Evolutionary conservation across 2,113 vertebrate genomes (phyloP).

Genomic region (Pongo pygmaeus): DNA sequence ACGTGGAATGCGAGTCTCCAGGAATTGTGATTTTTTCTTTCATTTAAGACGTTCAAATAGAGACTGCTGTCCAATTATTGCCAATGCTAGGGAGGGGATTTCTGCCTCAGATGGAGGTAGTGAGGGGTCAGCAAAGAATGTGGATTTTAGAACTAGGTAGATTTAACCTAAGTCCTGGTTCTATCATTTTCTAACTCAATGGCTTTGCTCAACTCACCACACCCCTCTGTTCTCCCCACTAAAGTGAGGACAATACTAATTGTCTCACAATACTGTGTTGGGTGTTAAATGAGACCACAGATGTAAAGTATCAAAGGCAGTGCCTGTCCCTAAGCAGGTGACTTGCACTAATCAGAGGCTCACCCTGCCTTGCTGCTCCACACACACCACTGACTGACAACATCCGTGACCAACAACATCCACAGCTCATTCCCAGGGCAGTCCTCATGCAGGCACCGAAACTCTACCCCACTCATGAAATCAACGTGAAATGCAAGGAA

Average conservation of each 20-base stretch:
- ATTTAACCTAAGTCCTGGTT: neutral
- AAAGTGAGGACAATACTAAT: neutral
- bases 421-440: too few relatives aligned
- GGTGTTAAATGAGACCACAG: neutral
- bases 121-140: fast-evolving
- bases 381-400: fast-evolving
- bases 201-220: neutral
- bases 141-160: neutral
- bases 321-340: neutral
- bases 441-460: fast-evolving
- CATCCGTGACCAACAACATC: neutral
- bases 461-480: neutral
- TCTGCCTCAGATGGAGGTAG: neutral
- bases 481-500: neutral
- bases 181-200: neutral
- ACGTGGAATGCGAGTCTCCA: neutral
- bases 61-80: neutral
- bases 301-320: too few relatives aligned
- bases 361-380: neutral
- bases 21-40: neutral
- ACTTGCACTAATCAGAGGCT: neutral
- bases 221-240: neutral
- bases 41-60: neutral
- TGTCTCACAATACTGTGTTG: fast-evolving
- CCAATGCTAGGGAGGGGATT: too few relatives aligned